Percentiles rank a stretch among this genome's conserved stretches.
phyloP scores from a whole-genome alignment of 2,888 invertebrate species.

The Euclidia mi region DNA sequence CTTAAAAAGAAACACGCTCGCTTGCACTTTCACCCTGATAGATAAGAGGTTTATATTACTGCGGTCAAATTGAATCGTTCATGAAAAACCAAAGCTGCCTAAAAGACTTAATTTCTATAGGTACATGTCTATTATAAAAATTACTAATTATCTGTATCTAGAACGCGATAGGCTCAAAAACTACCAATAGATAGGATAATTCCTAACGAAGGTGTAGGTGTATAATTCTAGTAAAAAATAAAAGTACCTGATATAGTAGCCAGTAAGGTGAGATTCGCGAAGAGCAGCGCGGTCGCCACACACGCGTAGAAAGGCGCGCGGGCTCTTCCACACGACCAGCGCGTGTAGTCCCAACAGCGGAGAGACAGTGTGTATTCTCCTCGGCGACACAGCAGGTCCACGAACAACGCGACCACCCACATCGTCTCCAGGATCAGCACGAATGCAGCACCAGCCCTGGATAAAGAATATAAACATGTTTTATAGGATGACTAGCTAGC shows the following conservation, averaged over 20 bases:
- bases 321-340: slow-evolving; percentile 85
- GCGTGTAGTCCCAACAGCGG: slow-evolving; percentile 84
- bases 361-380: slow-evolving; percentile 83
- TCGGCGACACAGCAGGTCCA: slow-evolving; percentile 82
- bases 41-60: too few species aligned
- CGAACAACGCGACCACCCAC: slow-evolving; percentile 86
- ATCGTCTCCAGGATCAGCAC: slow-evolving; percentile 84
- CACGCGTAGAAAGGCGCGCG: slow-evolving; percentile 86
- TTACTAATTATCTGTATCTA: too few species aligned
- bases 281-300: slow-evolving; percentile 81
- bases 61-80: too few species aligned
- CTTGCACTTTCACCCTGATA: too few species aligned
- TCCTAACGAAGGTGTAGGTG: too few species aligned
- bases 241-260: slow-evolving; percentile 78
- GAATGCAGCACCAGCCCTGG: slow-evolving; percentile 78
- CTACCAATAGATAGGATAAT: too few species aligned
- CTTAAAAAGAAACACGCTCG: too few species aligned
- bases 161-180: too few species aligned
- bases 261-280: slow-evolving; percentile 79
- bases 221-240: neutral
- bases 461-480: slow-evolving; percentile 17
- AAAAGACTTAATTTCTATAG: too few species aligned
- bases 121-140: too few species aligned
- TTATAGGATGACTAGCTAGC: too few species aligned
- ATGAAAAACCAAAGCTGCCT: too few species aligned